Evolutionary conservation across 2,797 vertebrate genomes (phyloP).

Genomic region (Lemur catta): DNA sequence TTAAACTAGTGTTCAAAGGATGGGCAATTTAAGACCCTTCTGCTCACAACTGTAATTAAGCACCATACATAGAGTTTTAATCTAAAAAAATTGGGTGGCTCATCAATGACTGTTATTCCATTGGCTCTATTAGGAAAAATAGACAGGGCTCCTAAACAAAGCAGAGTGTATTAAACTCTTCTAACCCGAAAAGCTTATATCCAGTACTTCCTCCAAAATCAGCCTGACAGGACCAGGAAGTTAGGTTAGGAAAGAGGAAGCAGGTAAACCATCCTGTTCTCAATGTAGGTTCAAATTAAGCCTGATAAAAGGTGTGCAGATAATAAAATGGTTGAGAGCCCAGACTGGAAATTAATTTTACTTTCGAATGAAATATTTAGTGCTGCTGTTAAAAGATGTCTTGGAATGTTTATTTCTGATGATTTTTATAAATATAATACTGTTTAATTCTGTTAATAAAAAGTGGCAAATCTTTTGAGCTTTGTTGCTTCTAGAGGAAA

Average conservation of each 20-base stretch:
- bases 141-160: neutral
- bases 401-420: neutral
- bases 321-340: neutral
- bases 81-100: neutral
- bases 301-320: neutral
- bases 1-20: constrained; percentile 8
- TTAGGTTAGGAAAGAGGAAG: neutral
- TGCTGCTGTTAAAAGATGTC: neutral
- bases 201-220: neutral
- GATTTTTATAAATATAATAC: neutral
- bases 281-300: neutral
- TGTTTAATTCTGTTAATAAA: neutral
- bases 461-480: neutral
- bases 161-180: neutral
- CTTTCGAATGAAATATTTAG: neutral
- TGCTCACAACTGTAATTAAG: neutral
- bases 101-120: neutral
- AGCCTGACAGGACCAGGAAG: neutral
- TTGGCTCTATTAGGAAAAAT: neutral
- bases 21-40: neutral
- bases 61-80: constrained; percentile 24
- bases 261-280: neutral
- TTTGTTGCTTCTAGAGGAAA: constrained; percentile 35
- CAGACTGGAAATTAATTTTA: neutral
- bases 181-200: neutral